A percentile compares a stretch with the other conserved stretches of the same genome.
These are phyloP conservation scores for Alloscopus bannaensis DNA, from an alignment of 2,888 invertebrate genomes.

Conservation along the genomic window DNA sequence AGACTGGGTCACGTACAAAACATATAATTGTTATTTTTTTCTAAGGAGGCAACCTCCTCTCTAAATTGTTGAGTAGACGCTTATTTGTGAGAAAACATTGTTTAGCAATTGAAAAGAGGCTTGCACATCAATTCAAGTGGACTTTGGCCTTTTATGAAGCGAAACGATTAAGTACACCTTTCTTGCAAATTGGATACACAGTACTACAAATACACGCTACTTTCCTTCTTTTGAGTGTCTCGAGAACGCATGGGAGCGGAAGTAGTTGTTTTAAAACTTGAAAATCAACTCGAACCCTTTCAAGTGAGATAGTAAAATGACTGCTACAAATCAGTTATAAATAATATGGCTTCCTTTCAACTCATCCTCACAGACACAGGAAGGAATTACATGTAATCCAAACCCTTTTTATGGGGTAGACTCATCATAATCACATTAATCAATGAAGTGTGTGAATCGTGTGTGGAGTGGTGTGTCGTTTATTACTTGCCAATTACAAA, in stretches of 20 bases:
- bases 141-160: too few species aligned
- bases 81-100: not conserved
- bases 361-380: not conserved
- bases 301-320: conserved; percentile 8
- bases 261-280: conserved; percentile 23
- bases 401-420: too few species aligned
- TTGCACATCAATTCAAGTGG: too few species aligned
- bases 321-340: conserved; percentile 1
- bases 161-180: too few species aligned
- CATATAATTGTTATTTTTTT: conserved; percentile 17
- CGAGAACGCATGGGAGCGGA: not conserved
- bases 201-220: too few species aligned
- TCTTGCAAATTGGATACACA: too few species aligned
- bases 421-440: too few species aligned
- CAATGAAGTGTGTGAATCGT: not conserved
- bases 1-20: conserved; percentile 58
- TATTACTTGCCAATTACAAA: not conserved
- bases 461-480: not conserved
- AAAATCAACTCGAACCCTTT: conserved; percentile 14
- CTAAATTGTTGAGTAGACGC: not conserved
- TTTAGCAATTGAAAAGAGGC: too few species aligned
- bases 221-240: not conserved
- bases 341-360: conserved; percentile 18
- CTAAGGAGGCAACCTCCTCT: not conserved
- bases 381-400: not conserved